Conservation (phyloP, 2,888 invertebrate genomes). For the Chelonus formosanus region DNA sequence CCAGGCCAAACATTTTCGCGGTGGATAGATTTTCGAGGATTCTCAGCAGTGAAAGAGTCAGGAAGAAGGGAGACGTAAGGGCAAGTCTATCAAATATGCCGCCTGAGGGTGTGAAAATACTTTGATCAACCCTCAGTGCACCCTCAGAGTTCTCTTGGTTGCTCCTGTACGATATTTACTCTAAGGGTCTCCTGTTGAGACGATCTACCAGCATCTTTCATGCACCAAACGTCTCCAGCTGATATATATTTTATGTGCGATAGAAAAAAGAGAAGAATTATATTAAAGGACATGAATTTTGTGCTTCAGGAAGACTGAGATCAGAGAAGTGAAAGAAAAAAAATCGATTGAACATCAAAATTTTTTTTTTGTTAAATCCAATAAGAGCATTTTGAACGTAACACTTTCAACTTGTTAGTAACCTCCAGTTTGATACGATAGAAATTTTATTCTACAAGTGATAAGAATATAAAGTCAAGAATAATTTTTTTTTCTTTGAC, state of each 20-base stretch:
- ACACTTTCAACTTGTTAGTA: too few species aligned
- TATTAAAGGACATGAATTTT: too few species aligned
- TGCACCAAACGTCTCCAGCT: slow-evolving; percentile 35
- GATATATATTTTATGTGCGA: not conserved
- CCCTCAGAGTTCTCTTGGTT: slow-evolving; percentile 45
- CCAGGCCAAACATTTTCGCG: slow-evolving; percentile 27
- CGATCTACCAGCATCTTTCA: slow-evolving; percentile 53
- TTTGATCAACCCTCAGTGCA: slow-evolving; percentile 57
- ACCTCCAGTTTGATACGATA: too few species aligned
- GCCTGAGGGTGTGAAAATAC: slow-evolving; percentile 60
- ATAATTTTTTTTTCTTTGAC: too few species aligned
- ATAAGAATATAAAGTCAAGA: too few species aligned
- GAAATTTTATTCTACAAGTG: too few species aligned
- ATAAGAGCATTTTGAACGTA: too few species aligned
- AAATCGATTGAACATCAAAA: too few species aligned
- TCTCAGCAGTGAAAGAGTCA: slow-evolving; percentile 35
- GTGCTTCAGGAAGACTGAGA: too few species aligned
- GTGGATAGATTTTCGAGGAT: slow-evolving; percentile 37
- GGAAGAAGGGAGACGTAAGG: slow-evolving; percentile 30
- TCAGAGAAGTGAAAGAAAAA: too few species aligned
- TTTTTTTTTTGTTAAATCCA: too few species aligned
- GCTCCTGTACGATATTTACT: slow-evolving; percentile 53
- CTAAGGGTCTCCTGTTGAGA: slow-evolving; percentile 45
- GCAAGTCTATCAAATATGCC: slow-evolving; percentile 58
- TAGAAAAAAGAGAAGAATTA: too few species aligned